These are phyloP conservation scores for Calvadosia cruxmelitensis DNA, from an alignment of 30 jellyfish, hydroid and myxozoan species.

Conservation along the genomic window DNA sequence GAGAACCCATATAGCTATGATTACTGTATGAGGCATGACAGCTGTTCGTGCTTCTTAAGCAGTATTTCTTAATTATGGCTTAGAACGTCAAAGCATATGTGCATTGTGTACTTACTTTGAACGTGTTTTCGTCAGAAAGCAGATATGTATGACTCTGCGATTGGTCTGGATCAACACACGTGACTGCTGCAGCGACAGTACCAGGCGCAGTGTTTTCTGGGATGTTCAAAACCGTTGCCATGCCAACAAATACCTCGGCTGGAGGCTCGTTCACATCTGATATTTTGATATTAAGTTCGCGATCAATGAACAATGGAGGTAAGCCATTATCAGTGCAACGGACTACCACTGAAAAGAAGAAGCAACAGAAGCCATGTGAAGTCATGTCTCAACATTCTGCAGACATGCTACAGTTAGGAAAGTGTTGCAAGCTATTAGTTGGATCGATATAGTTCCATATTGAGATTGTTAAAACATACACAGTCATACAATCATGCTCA, in stretches of 20 bases:
- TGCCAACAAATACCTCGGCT: conserved; percentile 18
- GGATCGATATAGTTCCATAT: conserved; percentile 13
- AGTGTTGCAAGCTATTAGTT: too few species aligned
- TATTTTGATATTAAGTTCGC: conserved; percentile 17
- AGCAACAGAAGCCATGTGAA: not conserved
- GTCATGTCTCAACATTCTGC: too few species aligned
- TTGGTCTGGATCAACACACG: conserved; percentile 53
- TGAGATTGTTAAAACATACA: too few species aligned
- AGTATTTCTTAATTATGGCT: not conserved
- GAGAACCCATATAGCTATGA: too few species aligned
- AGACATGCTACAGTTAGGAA: too few species aligned
- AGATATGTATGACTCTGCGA: conserved; percentile 35
- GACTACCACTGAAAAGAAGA: conserved; percentile 25
- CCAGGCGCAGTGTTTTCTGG: conserved; percentile 51
- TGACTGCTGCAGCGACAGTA: conserved; percentile 40
- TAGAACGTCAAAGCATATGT: not conserved
- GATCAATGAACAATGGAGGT: conserved; percentile 35
- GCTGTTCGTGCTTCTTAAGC: not conserved
- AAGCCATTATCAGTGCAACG: conserved; percentile 66
- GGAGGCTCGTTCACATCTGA: conserved; percentile 72
- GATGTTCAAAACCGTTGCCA: conserved; percentile 7
- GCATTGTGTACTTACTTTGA: not conserved
- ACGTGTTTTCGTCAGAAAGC: not conserved
- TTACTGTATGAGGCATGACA: not conserved
- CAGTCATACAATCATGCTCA: too few species aligned